Evolutionary conservation across 2,888 invertebrate species (phyloP), one percentile per base, ranked within the genome.

Genomic region (Geophilus truncorum): DNA sequence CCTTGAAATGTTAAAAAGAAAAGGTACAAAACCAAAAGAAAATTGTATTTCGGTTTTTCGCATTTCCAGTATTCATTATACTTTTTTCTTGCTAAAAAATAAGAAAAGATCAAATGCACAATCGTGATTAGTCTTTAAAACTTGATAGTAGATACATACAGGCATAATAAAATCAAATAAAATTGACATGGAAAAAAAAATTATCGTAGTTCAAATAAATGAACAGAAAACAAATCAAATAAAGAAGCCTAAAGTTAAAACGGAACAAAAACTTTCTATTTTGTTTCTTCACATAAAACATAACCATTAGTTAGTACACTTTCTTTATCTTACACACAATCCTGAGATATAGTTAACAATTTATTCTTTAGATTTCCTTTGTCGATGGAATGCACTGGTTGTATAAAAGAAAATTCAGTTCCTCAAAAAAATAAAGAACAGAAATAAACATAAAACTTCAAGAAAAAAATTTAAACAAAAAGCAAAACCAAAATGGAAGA

Each of bases 401-500:
- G 51, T 51, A 51, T 51, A 51, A 51, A 51, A 51, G n/a, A 51
- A 51, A 51, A n/a, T 45, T 51, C 18, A n/a, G 12, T 40, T 40
- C 15, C 40, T 40, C n/a, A 40, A 40, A 40, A 40, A 40, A 2
- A 40, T n/a, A 40, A 12, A 40, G 2, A 40, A 40, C 9, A 40
- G n/a, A 40, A 40, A 40, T 40, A 40, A 3, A 9, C 12, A 40
- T 0, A 40, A 40, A 6, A 34, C 5, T 7, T 7, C 5, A 7
- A 34, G 15, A 40, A 40, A n/a, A n/a, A 51, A 51, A 51, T n/a
- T 51, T 51, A 21, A 51, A 51, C n/a, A n/a, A n/a, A n/a, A n/a
- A n/a, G n/a, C n/a, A 51, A 51, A 70, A 70, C 70, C 70, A 23
- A 70, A 70, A 10, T 70, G 70, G 70, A 70, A 70, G 70, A 70